Evolutionary conservation across 2,888 invertebrate genomes (phyloP), one percentile per base, ranked within the genome.

Genomic region (Dendrolimus pini): DNA sequence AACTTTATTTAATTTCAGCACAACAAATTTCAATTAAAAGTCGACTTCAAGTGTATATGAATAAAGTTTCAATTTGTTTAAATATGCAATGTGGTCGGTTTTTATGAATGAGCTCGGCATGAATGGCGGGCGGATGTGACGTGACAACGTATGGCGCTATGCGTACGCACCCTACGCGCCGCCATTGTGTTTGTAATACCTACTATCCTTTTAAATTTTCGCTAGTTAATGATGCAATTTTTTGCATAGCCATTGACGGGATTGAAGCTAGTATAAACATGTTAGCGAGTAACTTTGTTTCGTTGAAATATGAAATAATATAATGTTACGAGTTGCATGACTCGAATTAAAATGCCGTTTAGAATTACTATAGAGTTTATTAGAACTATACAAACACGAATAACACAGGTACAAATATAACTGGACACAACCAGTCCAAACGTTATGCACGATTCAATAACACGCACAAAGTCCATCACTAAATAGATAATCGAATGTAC

Each of bases 81-180:
- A 9, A 47, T 41, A 53, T 47, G 56, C 52, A 55, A 41, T 57
- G 52, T 56, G 57, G 61, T 60, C 62, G 65, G 61, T 64, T 72
- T 76, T 83, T 75, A 85, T 87, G 87, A 87, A 87, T 87, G 88
- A 76, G 74, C 72, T 70, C 65, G 68, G 71, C 61, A 70, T 79
- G 82, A 85, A 84, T 85, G 82, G 79, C 72, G 67, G 69, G 72
- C 79, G 85, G 82, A 82, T 72, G 72, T 86, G 85, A 85, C 85
- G 77, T 84, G 77, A 83, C 66, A 62, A 61, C 68, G 64, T 77
- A 75, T 77, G 80, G 73, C 77, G 59, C 65, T 60, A 77, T 81
- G 78, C 77, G 72, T 77, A 77, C 81, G 82, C 83, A 80, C 75
- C 78, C 76, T 72, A 64, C 62, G 54, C 58, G 61, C 61, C 58